Base-by-base conservation (phyloP, 1,140 invertebrate genomes). In the Zaprionus vittiger region DNA sequence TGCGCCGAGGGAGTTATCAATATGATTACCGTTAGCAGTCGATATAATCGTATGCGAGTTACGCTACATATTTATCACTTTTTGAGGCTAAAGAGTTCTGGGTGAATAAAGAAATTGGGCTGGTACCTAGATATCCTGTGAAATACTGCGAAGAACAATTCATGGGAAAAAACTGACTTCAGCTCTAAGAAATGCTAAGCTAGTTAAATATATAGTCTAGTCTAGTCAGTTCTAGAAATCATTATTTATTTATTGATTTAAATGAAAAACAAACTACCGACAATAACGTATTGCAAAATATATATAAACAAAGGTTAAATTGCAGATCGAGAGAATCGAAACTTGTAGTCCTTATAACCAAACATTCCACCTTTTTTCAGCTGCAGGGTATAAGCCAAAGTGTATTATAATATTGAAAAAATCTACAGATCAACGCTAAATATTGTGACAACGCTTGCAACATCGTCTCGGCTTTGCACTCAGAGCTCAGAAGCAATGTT, bases 1-100 rank as follows among this genome's bases (percentile, higher is more conserved):
- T 89, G 54, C 81, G 85, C 84, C 74, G 66, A 83, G 85, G 84
- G 83, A 84, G 81, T 84, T 90, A 87, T 87, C 79, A 81, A 81
- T 90, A 77, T 79, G 63, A 80, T 80, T 83, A 80, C 54, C 77
- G 68, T 67, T 70, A 49, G 55, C 28, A 56, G 47, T 57, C 49
- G 17, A 62, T 72, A 74, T 49, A 49, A 20, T 49, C 20, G 47
- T 49, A 49, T 49, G 47, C 47, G 20, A 52, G 47, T 24, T 12
- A 14, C 20, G 41, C 41, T 47, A 17, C 41, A 47, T 47, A 52
- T 52, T 52, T 52, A 52, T 12, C 47, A 52, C 4, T 52, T 22
- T 52, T 52, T 24, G 9, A 12, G 17, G 20, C 47, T 52, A 52
- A 52, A 52, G 47, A 52, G 47, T 52, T 52, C 20, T 11, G 47